These are phyloP conservation scores for Penaeus vannamei DNA, from an alignment of 1,140 invertebrate species.

Conservation along the genomic window DNA sequence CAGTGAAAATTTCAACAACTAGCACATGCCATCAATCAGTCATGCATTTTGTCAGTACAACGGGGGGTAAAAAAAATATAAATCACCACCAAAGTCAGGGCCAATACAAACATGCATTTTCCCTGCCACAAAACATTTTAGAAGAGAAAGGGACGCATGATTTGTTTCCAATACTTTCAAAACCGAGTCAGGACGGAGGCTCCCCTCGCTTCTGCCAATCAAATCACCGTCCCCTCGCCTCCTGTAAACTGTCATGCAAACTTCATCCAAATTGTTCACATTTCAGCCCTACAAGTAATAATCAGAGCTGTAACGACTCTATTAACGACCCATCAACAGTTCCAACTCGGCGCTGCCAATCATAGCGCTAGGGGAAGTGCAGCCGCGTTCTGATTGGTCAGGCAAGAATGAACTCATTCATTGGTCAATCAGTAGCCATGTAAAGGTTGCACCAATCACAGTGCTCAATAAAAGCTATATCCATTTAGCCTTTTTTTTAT, in stretches of 20 bases:
- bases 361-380: slow-evolving; percentile 45
- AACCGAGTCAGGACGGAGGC: slow-evolving; percentile 1
- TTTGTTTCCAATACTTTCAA: slow-evolving; percentile 64
- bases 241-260: slow-evolving; percentile 63
- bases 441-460: slow-evolving; percentile 62
- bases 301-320: slow-evolving; percentile 64
- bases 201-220: slow-evolving; percentile 51
- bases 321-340: slow-evolving; percentile 63
- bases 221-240: slow-evolving; percentile 63
- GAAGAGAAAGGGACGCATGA: slow-evolving; percentile 53
- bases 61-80: too few relatives aligned
- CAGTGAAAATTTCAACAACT: too few relatives aligned
- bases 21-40: too few relatives aligned
- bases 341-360: slow-evolving; percentile 58
- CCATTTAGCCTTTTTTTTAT: slow-evolving; percentile 54
- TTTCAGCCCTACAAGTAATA: slow-evolving; percentile 65
- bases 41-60: too few relatives aligned
- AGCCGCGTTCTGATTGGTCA: slow-evolving; percentile 55
- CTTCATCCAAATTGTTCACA: slow-evolving; percentile 65
- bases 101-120: slow-evolving; percentile 61
- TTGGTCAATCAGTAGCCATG: slow-evolving; percentile 63
- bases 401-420: slow-evolving; percentile 60
- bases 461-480: slow-evolving; percentile 60
- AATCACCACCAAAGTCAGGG: slow-evolving; percentile 26
- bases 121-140: slow-evolving; percentile 57